Percentiles rank a stretch among this genome's conserved stretches.
These are phyloP conservation scores for Plectropomus leopardus DNA, from an alignment of 2,113 vertebrate genomes.

Conservation along the genomic window DNA sequence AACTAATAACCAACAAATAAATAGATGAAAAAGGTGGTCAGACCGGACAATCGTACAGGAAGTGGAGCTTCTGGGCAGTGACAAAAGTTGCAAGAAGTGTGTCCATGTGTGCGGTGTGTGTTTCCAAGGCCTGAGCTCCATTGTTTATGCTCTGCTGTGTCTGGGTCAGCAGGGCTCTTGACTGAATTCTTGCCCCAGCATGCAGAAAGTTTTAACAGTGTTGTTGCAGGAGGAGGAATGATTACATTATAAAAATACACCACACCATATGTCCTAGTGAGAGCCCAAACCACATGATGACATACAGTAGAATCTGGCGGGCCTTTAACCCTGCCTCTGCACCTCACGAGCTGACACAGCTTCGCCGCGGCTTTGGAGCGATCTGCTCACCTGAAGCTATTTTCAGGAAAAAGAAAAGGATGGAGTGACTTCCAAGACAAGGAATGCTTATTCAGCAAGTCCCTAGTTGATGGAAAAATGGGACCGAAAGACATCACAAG, in stretches of 20 bases:
- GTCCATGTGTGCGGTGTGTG: conserved; percentile 39
- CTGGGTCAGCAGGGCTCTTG: conserved; percentile 69
- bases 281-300: conserved; percentile 61
- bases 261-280: conserved; percentile 66
- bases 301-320: conserved; percentile 46
- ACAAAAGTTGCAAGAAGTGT: conserved; percentile 28
- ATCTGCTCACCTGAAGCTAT: conserved; percentile 49
- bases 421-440: conserved; percentile 19
- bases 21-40: not conserved
- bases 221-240: conserved; percentile 76
- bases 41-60: not conserved
- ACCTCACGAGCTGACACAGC: conserved; percentile 42
- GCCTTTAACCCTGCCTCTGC: conserved; percentile 40
- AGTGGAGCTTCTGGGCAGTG: conserved; percentile 10
- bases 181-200: conserved; percentile 79
- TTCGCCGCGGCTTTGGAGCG: conserved; percentile 21
- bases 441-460: conserved; percentile 32
- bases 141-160: conserved; percentile 76
- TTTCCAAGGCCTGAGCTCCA: conserved; percentile 44
- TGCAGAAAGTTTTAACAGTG: conserved; percentile 75
- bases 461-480: conserved; percentile 15
- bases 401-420: conserved; percentile 29
- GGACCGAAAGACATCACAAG: conserved; percentile 17
- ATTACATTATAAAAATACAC: conserved; percentile 79
- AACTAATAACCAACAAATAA: conserved; percentile 1